phyloP scores from a whole-genome alignment of 30 jellyfish, hydroid and myxozoan genomes.

The Cassiopea andromeda region DNA sequence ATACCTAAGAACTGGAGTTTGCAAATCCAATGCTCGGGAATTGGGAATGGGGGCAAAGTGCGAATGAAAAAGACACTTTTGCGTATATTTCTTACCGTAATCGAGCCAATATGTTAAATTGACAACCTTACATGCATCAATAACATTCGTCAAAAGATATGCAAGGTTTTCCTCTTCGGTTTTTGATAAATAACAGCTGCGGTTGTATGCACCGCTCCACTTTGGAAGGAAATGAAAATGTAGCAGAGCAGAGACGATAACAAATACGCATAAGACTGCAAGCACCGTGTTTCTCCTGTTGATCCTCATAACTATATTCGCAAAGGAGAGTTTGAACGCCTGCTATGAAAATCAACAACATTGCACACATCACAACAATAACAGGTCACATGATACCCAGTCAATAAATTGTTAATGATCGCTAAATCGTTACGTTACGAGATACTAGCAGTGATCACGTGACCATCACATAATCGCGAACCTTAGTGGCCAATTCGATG shows the following conservation, averaged over 20 bases:
- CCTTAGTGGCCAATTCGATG: too few species aligned
- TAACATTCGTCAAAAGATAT: conserved; percentile 19
- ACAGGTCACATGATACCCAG: too few species aligned
- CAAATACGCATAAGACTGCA: background rate
- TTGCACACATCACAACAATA: too few species aligned
- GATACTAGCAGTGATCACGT: too few species aligned
- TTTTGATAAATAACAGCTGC: background rate
- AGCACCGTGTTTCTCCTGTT: background rate
- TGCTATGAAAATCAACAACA: too few species aligned
- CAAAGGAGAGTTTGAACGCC: background rate
- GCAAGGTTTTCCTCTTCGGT: conserved; percentile 14
- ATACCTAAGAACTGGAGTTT: too few species aligned
- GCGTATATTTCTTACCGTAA: conserved; percentile 22
- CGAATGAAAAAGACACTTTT: too few species aligned
- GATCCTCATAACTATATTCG: background rate
- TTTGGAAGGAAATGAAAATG: background rate
- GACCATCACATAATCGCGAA: too few species aligned
- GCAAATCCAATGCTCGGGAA: too few species aligned
- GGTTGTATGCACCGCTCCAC: conserved; percentile 2
- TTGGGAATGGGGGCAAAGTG: too few species aligned
- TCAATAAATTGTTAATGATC: too few species aligned
- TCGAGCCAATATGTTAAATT: conserved; percentile 71
- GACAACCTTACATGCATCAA: conserved; percentile 12
- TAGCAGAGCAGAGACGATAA: background rate
- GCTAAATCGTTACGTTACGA: too few species aligned